Percentiles rank a stretch among this genome's conserved stretches.
phyloP scores from a whole-genome alignment of 23 tunicate genomes.

The Oikopleura dioica region DNA sequence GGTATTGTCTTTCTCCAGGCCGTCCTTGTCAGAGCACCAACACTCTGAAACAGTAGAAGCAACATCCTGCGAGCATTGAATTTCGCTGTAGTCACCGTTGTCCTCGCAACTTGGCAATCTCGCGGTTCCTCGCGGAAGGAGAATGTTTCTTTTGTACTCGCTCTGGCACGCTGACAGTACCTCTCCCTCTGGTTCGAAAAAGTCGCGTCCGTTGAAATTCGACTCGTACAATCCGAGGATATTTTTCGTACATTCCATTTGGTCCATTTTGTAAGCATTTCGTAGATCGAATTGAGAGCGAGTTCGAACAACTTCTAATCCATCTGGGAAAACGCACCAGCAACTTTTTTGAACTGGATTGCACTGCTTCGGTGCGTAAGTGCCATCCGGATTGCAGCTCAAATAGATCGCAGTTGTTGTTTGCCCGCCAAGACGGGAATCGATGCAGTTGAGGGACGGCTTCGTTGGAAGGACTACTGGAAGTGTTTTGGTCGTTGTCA shows the following conservation, averaged over 20 bases:
- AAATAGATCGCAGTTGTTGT: no score
- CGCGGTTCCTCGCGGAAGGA: no score
- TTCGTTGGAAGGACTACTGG: no score
- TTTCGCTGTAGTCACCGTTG: not conserved
- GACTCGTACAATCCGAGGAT: not conserved
- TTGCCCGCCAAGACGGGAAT: no score
- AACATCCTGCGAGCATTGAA: no score
- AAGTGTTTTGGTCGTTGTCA: no score
- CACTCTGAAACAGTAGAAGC: no score
- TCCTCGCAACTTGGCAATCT: no score
- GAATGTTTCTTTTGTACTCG: no score
- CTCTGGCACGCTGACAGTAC: no score
- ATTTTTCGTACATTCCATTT: not conserved
- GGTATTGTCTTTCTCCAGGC: not conserved
- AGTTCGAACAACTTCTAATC: not conserved
- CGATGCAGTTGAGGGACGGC: no score
- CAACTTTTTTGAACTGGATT: not conserved
- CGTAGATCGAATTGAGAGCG: not conserved
- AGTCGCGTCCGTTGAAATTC: not conserved
- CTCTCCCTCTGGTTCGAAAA: no score
- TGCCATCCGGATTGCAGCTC: not conserved
- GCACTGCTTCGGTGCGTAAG: not conserved
- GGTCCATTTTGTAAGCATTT: not conserved
- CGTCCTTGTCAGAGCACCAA: not conserved
- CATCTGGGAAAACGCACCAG: not conserved